Evolutionary conservation across 2,888 invertebrate genomes (phyloP).

Genomic region (Ceriagrion tenellum): DNA sequence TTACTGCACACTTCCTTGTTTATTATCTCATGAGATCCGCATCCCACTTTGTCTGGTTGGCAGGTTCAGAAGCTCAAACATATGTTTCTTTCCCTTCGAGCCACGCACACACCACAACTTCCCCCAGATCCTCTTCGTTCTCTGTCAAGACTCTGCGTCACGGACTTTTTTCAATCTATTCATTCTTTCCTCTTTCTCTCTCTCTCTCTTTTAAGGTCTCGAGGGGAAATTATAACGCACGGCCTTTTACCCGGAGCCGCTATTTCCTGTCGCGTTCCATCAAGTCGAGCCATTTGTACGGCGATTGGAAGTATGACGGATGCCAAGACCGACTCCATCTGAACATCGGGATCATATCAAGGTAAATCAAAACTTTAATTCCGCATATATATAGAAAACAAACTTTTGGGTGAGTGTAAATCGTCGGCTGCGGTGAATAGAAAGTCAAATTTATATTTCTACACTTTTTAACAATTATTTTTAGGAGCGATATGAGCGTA

Average conservation of each 20-base stretch:
- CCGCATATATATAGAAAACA: too few relatives aligned
- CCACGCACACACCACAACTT: background rate
- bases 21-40: background rate
- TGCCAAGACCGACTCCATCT: background rate
- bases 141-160: background rate
- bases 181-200: background rate
- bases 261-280: background rate
- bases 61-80: background rate
- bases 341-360: background rate
- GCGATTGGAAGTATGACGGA: background rate
- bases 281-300: background rate
- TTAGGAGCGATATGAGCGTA: too few relatives aligned
- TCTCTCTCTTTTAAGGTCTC: background rate
- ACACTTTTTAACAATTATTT: too few relatives aligned
- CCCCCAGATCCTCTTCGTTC: background rate
- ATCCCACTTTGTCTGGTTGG: background rate
- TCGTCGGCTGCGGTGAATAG: too few relatives aligned
- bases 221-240: background rate
- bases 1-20: conserved; percentile 27
- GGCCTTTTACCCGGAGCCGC: background rate
- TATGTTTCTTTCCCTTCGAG: background rate
- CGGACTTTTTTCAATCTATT: background rate
- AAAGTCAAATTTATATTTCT: too few relatives aligned
- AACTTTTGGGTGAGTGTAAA: too few relatives aligned
- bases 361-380: background rate